phyloP scores from a whole-genome alignment of 2,888 invertebrate species.

The Aradus depressus region DNA sequence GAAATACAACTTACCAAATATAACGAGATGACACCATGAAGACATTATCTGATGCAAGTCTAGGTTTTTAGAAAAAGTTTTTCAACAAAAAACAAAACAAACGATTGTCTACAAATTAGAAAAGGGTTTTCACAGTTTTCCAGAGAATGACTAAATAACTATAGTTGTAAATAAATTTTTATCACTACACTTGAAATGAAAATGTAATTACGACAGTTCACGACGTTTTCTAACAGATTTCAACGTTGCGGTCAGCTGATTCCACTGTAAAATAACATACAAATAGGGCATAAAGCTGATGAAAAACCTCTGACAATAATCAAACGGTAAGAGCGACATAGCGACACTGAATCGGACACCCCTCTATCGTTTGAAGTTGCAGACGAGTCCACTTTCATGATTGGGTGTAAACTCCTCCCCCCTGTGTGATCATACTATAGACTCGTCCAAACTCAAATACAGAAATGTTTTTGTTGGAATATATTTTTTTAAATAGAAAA shows the following conservation, averaged over 20 bases:
- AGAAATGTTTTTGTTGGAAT: too few species aligned
- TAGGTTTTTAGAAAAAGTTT: too few species aligned
- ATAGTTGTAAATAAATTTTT: too few species aligned
- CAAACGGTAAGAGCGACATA: constrained; percentile 15
- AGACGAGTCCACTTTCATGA: constrained; percentile 16
- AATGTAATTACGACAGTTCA: constrained; percentile 12
- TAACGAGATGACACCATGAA: too few species aligned
- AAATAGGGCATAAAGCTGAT: constrained; percentile 3
- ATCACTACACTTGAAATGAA: too few species aligned
- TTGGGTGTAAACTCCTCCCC: constrained; percentile 17
- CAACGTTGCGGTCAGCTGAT: constrained; percentile 6
- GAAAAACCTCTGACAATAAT: constrained; percentile 4
- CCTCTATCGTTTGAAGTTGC: constrained; percentile 17
- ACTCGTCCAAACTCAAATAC: constrained; percentile 6
- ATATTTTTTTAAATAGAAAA: not conserved
- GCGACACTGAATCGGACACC: constrained; percentile 17
- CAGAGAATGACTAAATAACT: too few species aligned
- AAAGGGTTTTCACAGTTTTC: too few species aligned
- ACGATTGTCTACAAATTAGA: too few species aligned
- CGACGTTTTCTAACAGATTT: constrained; percentile 14
- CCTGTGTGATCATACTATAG: constrained; percentile 6
- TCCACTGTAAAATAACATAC: constrained; percentile 11
- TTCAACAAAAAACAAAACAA: too few species aligned
- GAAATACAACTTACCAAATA: too few species aligned
- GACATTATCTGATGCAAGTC: too few species aligned